Conservation (phyloP, 2,797 vertebrate genomes). For the Bovichtus diacanthus region DNA sequence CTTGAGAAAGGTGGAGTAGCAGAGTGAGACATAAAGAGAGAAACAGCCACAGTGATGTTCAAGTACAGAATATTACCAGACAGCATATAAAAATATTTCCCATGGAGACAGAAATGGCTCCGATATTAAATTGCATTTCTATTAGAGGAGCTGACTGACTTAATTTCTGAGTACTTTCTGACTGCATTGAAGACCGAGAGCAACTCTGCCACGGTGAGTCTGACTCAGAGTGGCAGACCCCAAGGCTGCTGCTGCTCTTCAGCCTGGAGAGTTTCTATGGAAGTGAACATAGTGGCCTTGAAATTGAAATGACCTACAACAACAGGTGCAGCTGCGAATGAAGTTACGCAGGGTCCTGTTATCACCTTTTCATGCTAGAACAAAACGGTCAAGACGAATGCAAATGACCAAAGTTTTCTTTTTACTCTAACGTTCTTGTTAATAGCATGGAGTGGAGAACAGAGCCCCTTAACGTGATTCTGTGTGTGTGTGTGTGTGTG, state of each 20-base stretch:
- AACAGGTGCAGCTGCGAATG: conserved; percentile 7
- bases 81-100: background rate
- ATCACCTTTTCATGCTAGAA: background rate
- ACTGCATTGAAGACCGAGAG: conserved; percentile 8
- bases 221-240: conserved; percentile 16
- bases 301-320: conserved; percentile 14
- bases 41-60: background rate
- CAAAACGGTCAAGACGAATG: background rate
- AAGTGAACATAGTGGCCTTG: conserved; percentile 2
- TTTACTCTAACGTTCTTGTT: background rate
- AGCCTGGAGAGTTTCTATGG: background rate
- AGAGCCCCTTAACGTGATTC: background rate
- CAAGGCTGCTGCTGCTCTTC: conserved; percentile 30
- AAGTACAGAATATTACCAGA: conserved; percentile 6
- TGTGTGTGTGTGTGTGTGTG: background rate
- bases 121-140: conserved; percentile 37
- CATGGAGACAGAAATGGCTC: conserved; percentile 17
- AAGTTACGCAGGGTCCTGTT: background rate
- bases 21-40: background rate
- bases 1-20: background rate
- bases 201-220: conserved; percentile 3
- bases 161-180: conserved; percentile 27
- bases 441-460: background rate
- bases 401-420: background rate
- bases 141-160: conserved; percentile 22